Evolutionary conservation across 2,888 invertebrate species (phyloP).

Genomic region (Orthosia gracilis): DNA sequence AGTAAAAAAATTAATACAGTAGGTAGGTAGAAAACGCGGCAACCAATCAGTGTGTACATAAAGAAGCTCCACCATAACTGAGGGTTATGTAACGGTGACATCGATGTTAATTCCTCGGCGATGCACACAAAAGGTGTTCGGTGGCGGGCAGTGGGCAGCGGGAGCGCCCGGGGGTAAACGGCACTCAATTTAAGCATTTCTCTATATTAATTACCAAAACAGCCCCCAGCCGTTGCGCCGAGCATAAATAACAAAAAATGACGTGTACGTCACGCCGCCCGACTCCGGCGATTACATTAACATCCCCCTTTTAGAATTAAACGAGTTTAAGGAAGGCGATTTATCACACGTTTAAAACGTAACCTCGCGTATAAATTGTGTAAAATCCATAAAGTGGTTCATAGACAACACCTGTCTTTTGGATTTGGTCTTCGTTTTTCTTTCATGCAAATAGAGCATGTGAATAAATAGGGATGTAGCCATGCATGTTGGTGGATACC

Average conservation of each 20-base stretch:
- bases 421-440: constrained; percentile 28
- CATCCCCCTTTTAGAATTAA: constrained; percentile 78
- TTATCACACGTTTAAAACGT: constrained; percentile 81
- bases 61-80: constrained; percentile 42
- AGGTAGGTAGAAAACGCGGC: background rate
- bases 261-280: constrained; percentile 94
- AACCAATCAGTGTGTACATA: constrained; percentile 31
- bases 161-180: constrained; percentile 81
- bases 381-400: constrained; percentile 77
- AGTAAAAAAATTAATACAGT: background rate
- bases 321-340: constrained; percentile 81
- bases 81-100: constrained; percentile 69
- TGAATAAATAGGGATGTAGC: constrained; percentile 7
- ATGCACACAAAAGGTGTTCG: constrained; percentile 81
- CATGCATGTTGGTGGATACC: background rate
- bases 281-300: constrained; percentile 77
- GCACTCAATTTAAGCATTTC: constrained; percentile 83
- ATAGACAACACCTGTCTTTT: constrained; percentile 76
- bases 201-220: constrained; percentile 86
- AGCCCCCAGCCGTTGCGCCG: constrained; percentile 74
- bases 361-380: constrained; percentile 72
- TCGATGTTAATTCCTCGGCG: constrained; percentile 73
- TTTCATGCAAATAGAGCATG: constrained; percentile 21
- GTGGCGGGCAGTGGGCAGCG: constrained; percentile 66
- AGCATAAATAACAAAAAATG: constrained; percentile 85